Evolutionary conservation across 2,113 vertebrate species (phyloP), one percentile per base, ranked within the genome.

Genomic region (Loxodonta africana): DNA sequence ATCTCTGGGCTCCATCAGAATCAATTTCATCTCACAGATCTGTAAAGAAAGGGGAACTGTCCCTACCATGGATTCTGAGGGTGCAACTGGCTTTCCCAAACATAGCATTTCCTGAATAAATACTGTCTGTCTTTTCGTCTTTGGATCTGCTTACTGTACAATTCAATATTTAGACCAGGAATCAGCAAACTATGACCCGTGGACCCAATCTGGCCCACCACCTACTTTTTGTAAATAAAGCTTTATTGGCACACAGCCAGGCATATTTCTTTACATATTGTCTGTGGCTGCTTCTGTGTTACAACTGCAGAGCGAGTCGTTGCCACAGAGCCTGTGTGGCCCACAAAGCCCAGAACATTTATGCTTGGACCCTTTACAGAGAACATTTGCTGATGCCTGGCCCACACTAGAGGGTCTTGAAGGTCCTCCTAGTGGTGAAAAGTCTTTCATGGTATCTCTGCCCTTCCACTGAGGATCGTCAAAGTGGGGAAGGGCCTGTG

Each of bases 201-300:
- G 37, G 46, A n/a, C 71, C 28, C 51, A 10, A 28, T 80, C 33
- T 17, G 11, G 30, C 46, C 60, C 37, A 20, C 5, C 74, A 41
- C 48, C 25, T 41, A 2, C 37, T 73, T 15, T 12, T 15, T 12
- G 9, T 81, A 73, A 82, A 74, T 57, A 53, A 44, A 78, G 37
- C 53, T 76, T 48, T 60, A 2, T 65, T 74, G 30, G 28, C 5
- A 46, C 63, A 37, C 8, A 5, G n/a, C 46, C n/a, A 2, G 0
- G 0, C 25, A 65, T 41, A 2, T 10, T 10, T 30, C 53, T n/a
- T 6, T 18, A 8, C n/a, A 2, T 20, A 6, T 83, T 44, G 10
- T 37, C 63, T 15, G 5, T 44, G 37, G 20, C 81, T 60, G 18
- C 73, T 46, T 41, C 30, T 9, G 30, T 41, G 26, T 28, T 67